These are phyloP conservation scores for Deroplatys truncata DNA, from an alignment of 2,888 invertebrate species.

Conservation along the genomic window DNA sequence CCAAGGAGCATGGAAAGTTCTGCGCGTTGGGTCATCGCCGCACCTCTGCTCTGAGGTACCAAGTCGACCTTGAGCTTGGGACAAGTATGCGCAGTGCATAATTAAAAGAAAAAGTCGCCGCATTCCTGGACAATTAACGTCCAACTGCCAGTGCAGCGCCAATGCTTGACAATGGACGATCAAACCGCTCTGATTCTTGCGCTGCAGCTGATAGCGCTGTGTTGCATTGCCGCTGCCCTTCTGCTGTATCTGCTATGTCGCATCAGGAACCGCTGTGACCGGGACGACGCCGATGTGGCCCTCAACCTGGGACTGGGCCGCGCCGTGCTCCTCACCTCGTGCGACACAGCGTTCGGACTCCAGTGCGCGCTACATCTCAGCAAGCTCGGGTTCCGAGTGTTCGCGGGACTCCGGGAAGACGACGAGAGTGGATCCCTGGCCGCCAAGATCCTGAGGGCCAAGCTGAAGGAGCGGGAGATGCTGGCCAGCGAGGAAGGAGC, in stretches of 20 bases:
- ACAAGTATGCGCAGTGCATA: not conserved
- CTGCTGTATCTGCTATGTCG: conserved; percentile 67
- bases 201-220: conserved; percentile 74
- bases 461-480: conserved; percentile 33
- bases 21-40: not conserved
- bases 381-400: conserved; percentile 65
- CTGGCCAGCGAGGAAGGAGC: not conserved
- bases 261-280: conserved; percentile 20
- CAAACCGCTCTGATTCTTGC: conserved; percentile 76
- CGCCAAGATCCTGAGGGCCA: conserved; percentile 37
- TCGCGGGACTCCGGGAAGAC: conserved; percentile 58
- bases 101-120: too few relatives aligned
- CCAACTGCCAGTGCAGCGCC: not conserved
- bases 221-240: conserved; percentile 79
- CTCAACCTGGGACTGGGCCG: conserved; percentile 51
- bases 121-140: too few relatives aligned
- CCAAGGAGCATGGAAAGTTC: not conserved
- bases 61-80: not conserved
- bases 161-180: conserved; percentile 59
- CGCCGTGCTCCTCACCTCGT: conserved; percentile 73
- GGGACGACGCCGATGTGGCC: not conserved
- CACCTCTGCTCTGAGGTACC: not conserved
- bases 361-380: conserved; percentile 51
- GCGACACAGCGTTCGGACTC: conserved; percentile 73
- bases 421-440: conserved; percentile 26